Evolutionary conservation across 2,888 invertebrate species (phyloP).

Genomic region (Microdon myrmicae): DNA sequence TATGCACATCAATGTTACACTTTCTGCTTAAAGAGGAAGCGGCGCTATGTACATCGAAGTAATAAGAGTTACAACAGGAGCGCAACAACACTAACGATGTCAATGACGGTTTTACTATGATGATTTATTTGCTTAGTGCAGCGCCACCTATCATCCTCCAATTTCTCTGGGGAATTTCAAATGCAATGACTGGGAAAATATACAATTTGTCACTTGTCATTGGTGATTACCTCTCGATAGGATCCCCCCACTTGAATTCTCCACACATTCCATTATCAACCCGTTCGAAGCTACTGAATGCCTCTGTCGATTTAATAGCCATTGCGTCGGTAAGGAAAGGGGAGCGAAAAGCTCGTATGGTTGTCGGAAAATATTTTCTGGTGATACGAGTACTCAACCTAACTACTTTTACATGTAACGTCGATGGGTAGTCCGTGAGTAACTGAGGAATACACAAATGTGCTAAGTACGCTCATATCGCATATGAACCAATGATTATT

Average conservation of each 20-base stretch:
- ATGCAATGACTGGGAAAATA: conserved; percentile 44
- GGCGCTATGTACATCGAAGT: background rate
- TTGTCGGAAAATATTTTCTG: conserved; percentile 34
- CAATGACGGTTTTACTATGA: conserved; percentile 28
- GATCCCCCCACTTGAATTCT: conserved; percentile 2
- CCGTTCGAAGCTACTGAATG: background rate
- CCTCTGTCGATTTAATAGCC: background rate
- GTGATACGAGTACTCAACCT: conserved; percentile 39
- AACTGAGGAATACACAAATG: conserved; percentile 2
- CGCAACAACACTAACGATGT: conserved; percentile 4
- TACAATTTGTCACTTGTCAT: conserved; percentile 49
- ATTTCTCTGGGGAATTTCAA: conserved; percentile 11
- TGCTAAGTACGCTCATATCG: conserved; percentile 2
- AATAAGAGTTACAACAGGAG: conserved; percentile 1
- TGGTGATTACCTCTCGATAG: conserved; percentile 45
- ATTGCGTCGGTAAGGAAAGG: background rate
- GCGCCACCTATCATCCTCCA: background rate
- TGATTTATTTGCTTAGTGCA: conserved; percentile 22
- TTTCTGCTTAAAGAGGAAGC: no score
- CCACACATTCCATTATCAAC: background rate
- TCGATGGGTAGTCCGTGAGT: no score
- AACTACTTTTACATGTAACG: conserved; percentile 26
- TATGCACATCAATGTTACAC: background rate
- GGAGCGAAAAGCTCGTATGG: no score
- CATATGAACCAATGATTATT: conserved; percentile 34